phyloP scores from a whole-genome alignment of 1,140 invertebrate genomes.

The Melitaea cinxia region DNA sequence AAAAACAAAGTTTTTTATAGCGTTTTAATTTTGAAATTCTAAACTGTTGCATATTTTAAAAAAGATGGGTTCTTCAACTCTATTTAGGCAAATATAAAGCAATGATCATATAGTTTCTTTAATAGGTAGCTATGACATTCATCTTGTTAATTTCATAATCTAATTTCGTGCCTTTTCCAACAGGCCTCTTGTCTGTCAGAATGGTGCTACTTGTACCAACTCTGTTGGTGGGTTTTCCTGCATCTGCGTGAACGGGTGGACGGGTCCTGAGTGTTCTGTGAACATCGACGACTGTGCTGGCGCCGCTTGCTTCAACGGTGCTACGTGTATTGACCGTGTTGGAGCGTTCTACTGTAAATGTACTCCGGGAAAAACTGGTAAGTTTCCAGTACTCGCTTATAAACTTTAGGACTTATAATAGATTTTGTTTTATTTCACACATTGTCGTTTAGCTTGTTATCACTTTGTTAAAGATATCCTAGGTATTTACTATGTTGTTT shows the following conservation, averaged over 20 bases:
- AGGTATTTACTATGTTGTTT: too few relatives aligned
- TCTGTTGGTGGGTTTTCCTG: constrained; percentile 94
- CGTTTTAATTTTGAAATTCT: neutral
- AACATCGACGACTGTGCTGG: constrained; percentile 97
- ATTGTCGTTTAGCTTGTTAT: too few relatives aligned
- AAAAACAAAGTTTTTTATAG: neutral
- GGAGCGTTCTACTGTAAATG: constrained; percentile 97
- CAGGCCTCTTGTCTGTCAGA: constrained; percentile 93
- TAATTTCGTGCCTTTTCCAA: constrained; percentile 17
- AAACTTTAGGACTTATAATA: too few relatives aligned
- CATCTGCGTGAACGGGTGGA: constrained; percentile 98
- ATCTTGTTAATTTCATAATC: neutral
- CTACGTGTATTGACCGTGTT: constrained; percentile 97
- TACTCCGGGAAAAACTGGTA: constrained; percentile 96
- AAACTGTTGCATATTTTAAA: neutral
- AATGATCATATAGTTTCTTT: too few relatives aligned
- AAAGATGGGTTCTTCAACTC: neutral
- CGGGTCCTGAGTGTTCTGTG: constrained; percentile 93
- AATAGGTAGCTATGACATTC: neutral
- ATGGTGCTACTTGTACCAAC: constrained; percentile 97
- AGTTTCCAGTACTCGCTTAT: constrained; percentile 46
- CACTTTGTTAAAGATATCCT: too few relatives aligned
- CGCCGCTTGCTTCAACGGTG: constrained; percentile 97
- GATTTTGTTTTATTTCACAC: too few relatives aligned
- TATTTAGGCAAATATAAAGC: too few relatives aligned